These are phyloP conservation scores for Paramormyrops kingsleyae DNA, from an alignment of 2,113 vertebrate species.

Conservation along the genomic window DNA sequence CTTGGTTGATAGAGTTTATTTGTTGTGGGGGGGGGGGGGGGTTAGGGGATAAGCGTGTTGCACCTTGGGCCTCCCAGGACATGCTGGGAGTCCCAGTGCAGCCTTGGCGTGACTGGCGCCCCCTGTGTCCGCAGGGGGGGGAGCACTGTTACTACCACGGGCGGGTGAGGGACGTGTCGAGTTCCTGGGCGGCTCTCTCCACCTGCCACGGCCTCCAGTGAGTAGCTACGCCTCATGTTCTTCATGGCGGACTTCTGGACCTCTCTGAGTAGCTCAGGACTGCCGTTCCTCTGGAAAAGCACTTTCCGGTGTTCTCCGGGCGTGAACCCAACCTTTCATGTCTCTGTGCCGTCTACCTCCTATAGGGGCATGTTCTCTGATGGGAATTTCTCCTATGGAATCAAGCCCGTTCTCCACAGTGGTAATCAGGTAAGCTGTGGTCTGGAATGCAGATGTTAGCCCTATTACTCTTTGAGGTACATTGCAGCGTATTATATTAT, in stretches of 20 bases:
- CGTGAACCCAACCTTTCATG: slow-evolving; percentile 10
- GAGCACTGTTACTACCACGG: slow-evolving; percentile 98
- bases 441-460: not conserved
- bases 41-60: not conserved
- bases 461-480: not conserved
- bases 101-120: not conserved
- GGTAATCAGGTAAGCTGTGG: slow-evolving; percentile 36
- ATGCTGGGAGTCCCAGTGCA: not conserved
- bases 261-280: not conserved
- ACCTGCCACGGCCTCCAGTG: slow-evolving; percentile 66
- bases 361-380: slow-evolving; percentile 88
- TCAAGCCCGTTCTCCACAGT: slow-evolving; percentile 64
- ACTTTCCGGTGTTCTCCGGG: not conserved
- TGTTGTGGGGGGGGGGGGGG: not conserved
- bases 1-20: not conserved
- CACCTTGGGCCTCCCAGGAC: not conserved
- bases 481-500: not conserved
- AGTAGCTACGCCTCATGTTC: slow-evolving; percentile 25
- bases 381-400: slow-evolving; percentile 72
- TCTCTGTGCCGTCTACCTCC: slow-evolving; percentile 17
- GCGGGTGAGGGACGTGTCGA: slow-evolving; percentile 60
- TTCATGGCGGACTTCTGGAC: not conserved
- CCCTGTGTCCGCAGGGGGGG: slow-evolving; percentile 62
- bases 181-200: slow-evolving; percentile 80
- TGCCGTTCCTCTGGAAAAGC: not conserved